These are phyloP conservation scores for Gymnodraco acuticeps DNA, from an alignment of 2,797 vertebrate genomes.

Conservation along the genomic window DNA sequence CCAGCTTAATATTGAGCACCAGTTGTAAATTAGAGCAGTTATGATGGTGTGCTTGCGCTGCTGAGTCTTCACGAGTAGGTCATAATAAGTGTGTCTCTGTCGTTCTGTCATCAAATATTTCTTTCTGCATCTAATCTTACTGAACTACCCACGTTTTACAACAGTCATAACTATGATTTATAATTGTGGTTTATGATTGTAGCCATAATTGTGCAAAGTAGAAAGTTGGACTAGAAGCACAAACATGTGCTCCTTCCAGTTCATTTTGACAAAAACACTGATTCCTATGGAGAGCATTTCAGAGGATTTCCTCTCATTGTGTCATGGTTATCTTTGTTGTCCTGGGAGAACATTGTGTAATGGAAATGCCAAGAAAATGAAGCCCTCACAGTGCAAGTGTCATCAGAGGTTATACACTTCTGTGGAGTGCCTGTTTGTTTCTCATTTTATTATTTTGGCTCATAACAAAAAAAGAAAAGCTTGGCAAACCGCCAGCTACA, in stretches of 20 bases:
- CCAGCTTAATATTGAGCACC: constrained; percentile 30
- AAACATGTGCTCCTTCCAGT: constrained; percentile 1
- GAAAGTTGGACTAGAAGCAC: constrained; percentile 17
- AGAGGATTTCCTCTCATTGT: constrained; percentile 12
- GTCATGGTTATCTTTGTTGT: constrained; percentile 6
- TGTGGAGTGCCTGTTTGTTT: neutral
- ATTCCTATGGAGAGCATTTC: constrained; percentile 8
- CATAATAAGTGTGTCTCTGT: constrained; percentile 44
- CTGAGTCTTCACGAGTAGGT: constrained; percentile 32
- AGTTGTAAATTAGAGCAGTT: constrained; percentile 43
- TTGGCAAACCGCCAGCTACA: constrained; percentile 14
- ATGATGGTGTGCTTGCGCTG: constrained; percentile 13
- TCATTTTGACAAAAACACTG: constrained; percentile 1
- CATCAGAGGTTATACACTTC: constrained; percentile 3
- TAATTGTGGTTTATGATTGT: constrained; percentile 36
- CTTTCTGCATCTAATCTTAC: constrained; percentile 9
- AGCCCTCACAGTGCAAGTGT: neutral
- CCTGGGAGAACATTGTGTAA: constrained; percentile 2
- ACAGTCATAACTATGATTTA: constrained; percentile 52
- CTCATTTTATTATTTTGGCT: neutral
- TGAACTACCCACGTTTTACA: constrained; percentile 26
- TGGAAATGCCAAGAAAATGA: constrained; percentile 29
- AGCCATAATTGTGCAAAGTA: constrained; percentile 25
- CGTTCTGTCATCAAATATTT: constrained; percentile 44
- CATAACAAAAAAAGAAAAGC: neutral